Conservation (phyloP, 1,140 invertebrate genomes). For the Drosophila santomea region DNA sequence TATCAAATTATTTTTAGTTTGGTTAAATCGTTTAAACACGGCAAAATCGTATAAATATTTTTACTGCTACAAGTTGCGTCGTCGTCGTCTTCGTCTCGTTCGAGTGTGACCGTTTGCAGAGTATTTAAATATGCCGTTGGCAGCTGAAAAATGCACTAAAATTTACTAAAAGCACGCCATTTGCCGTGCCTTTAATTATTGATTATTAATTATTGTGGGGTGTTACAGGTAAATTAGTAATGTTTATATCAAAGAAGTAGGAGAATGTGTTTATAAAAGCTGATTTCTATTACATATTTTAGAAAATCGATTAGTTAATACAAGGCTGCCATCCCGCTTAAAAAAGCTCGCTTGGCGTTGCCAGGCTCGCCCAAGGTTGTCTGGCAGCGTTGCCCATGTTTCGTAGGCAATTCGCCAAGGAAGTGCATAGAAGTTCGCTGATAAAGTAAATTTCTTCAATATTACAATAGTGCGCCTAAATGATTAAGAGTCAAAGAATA, state of each 20-base stretch:
- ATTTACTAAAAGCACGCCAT: conserved; percentile 1
- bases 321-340: neutral
- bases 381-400: neutral
- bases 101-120: conserved; percentile 2
- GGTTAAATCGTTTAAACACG: conserved; percentile 56
- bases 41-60: conserved; percentile 73
- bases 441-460: neutral
- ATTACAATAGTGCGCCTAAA: neutral
- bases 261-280: no score
- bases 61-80: conserved; percentile 73
- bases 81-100: conserved; percentile 13
- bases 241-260: no score
- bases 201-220: neutral
- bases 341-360: neutral
- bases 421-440: neutral
- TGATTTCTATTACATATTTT: neutral
- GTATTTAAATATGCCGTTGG: neutral
- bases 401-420: neutral
- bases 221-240: neutral
- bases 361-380: neutral
- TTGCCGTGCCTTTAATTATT: neutral
- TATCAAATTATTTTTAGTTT: conserved; percentile 30
- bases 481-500: no score
- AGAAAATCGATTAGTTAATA: neutral
- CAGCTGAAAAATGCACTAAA: neutral